Evolutionary conservation across 1,140 invertebrate species (phyloP), one percentile per base, ranked within the genome.

Genomic region (Drosophila albomicans): DNA sequence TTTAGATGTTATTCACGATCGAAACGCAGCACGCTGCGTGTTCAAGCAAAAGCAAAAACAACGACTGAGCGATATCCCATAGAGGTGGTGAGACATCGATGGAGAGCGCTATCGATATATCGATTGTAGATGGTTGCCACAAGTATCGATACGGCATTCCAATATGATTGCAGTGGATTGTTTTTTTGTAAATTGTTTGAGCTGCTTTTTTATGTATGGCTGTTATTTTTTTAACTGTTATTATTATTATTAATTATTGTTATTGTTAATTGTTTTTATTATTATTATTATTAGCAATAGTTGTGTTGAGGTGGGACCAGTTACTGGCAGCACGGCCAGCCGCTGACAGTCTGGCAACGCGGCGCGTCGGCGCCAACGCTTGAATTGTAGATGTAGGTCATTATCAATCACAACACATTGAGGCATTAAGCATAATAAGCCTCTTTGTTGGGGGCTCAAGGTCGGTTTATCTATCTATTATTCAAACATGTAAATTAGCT

Each of bases 1-100:
- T 45, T 51, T n/a, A 54, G 43, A 61, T 10, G 30, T 63, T 57
- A 32, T 46, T 38, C 46, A 63, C 72, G 65, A 57, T n/a, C 41
- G 41, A 13, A 16, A 65, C 58, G 28, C 61, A 75, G 51, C 67
- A 62, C 73, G 68, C 54, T 64, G 54, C 68, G 61, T 54, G 54
- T 58, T 63, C 49, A 54, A 56, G 16, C 49, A 68, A 57, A 65
- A 75, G 73, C 61, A 65, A 75, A 75, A 64, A 71, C 73, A 75
- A 72, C 63, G 56, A 72, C 68, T 75, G 54, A 64, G 56, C 35
- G 16, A 16, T 8, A 41, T 30, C 62, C 38, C 61, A 10, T 32
- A 32, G 5, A 6, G 30, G 30, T 32, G 30, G 30, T 6, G 30
- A 5, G 7, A 5, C 30, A 32, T 6, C 30, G 30, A 32, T 38